Evolutionary conservation across 1,140 invertebrate species (phyloP).

Genomic region (Cydia strobilella): DNA sequence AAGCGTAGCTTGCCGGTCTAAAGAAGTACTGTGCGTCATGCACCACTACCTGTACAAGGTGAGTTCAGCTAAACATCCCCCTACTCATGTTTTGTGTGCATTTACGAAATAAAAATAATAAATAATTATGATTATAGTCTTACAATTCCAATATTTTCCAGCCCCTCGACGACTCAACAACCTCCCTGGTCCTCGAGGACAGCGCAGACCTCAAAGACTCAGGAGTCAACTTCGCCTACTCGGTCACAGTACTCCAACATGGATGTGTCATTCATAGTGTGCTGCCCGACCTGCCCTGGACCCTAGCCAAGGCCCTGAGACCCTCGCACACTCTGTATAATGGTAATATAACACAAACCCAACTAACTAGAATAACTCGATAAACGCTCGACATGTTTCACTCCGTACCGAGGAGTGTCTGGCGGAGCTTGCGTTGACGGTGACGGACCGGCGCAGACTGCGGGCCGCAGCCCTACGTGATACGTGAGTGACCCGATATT

Average conservation of each 20-base stretch:
- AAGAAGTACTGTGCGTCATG: constrained; percentile 89
- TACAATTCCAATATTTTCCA: too few species aligned
- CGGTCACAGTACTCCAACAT: constrained; percentile 89
- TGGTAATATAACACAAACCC: constrained; percentile 56
- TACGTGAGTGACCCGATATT: too few species aligned
- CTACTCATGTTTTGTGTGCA: too few species aligned
- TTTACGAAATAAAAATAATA: too few species aligned
- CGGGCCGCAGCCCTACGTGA: too few species aligned
- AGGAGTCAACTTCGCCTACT: constrained; percentile 90
- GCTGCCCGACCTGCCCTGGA: constrained; percentile 89
- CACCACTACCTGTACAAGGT: constrained; percentile 90
- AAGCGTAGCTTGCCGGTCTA: constrained; percentile 85
- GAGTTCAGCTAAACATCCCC: constrained; percentile 88
- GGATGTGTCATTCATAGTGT: constrained; percentile 91
- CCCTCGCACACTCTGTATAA: constrained; percentile 88
- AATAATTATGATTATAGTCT: too few species aligned
- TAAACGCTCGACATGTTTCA: too few species aligned
- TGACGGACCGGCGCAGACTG: too few species aligned
- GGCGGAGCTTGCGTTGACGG: too few species aligned
- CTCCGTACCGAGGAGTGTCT: too few species aligned
- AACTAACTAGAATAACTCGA: too few species aligned
- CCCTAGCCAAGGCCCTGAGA: constrained; percentile 85
- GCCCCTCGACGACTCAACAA: constrained; percentile 80
- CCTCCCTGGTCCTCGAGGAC: constrained; percentile 72
- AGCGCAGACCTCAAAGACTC: constrained; percentile 81